phyloP scores from a whole-genome alignment of 2,797 vertebrate genomes.

The Tapirus indicus region DNA sequence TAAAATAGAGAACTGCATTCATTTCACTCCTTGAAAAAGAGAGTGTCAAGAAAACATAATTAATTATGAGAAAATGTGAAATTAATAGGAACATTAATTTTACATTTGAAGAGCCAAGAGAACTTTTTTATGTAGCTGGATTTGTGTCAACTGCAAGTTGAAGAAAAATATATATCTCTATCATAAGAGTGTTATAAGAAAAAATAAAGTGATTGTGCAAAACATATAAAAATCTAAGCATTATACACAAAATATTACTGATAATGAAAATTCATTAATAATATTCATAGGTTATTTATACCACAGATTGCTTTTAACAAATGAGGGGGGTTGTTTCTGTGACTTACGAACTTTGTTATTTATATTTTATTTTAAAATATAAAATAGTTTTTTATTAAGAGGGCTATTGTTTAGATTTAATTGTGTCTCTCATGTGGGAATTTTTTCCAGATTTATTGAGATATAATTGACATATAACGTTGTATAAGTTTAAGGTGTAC shows the following conservation, averaged over 20 bases:
- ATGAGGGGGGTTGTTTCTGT: not conserved
- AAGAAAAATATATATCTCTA: not conserved
- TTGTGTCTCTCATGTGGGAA: not conserved
- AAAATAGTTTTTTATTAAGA: not conserved
- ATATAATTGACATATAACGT: not conserved
- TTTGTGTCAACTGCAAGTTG: not conserved
- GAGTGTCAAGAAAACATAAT: not conserved
- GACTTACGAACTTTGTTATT: not conserved
- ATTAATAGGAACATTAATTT: conserved; percentile 34
- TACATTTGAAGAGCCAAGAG: conserved; percentile 8
- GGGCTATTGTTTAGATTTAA: not conserved
- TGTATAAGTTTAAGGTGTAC: not conserved
- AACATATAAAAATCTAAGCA: not conserved
- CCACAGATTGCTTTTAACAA: conserved; percentile 32
- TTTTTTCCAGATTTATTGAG: not conserved
- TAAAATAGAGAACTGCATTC: conserved; percentile 3
- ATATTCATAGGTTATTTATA: not conserved
- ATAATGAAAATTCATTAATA: not conserved
- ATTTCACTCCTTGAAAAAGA: conserved; percentile 6
- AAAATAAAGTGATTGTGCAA: not conserved
- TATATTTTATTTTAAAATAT: not conserved
- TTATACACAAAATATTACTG: not conserved
- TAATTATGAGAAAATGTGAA: conserved; percentile 54
- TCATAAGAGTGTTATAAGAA: not conserved
- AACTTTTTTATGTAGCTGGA: not conserved